Percentiles rank a stretch among this genome's conserved stretches.
phyloP scores from a whole-genome alignment of 2,797 vertebrate species.

The Macrochelys suwanniensis region DNA sequence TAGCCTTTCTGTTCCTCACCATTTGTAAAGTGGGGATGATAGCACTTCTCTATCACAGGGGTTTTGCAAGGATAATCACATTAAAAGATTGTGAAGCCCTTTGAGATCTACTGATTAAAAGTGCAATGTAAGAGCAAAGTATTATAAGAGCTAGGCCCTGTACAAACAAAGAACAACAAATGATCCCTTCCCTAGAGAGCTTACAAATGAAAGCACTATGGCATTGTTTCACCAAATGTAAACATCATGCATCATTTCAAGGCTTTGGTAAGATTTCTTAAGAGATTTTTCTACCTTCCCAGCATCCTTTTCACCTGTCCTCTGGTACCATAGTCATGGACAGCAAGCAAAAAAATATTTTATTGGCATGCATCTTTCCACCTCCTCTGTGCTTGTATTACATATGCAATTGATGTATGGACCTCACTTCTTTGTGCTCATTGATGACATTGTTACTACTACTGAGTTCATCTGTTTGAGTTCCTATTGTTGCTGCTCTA shows the following conservation, averaged over 20 bases:
- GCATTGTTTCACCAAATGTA: neutral
- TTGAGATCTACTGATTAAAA: neutral
- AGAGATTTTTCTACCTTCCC: neutral
- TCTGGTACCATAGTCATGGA: neutral
- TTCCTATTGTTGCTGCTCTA: neutral
- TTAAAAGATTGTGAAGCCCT: neutral
- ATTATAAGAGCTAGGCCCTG: neutral
- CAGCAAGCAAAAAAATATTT: neutral
- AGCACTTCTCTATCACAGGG: neutral
- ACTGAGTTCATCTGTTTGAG: neutral
- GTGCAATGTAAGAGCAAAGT: no score
- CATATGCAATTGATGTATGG: accelerated
- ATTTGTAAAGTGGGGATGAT: neutral
- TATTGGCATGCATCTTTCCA: neutral
- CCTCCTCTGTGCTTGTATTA: neutral
- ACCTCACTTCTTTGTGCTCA: neutral
- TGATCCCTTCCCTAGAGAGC: neutral
- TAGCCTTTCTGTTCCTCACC: neutral
- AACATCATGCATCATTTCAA: neutral
- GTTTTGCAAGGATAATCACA: neutral
- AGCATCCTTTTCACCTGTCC: neutral
- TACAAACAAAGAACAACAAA: neutral
- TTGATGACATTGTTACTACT: neutral
- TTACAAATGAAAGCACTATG: neutral
- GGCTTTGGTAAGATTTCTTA: neutral